phyloP scores from a whole-genome alignment of 2,113 vertebrate genomes.

The Kryptolebias marmoratus region DNA sequence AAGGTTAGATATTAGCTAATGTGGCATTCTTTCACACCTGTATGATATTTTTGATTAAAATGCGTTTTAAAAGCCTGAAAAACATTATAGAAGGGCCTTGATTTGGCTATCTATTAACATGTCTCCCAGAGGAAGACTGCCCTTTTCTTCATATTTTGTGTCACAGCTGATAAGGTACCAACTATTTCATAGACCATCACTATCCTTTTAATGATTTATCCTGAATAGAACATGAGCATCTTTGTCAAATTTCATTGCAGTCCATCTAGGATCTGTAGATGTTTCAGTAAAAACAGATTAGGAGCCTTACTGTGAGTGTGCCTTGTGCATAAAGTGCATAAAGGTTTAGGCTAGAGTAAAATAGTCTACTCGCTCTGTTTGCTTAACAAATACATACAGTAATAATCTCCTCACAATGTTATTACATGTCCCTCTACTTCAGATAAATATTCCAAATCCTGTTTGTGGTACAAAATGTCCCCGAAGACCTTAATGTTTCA shows the following conservation, averaged over 20 bases:
- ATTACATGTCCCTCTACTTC: constrained; percentile 27
- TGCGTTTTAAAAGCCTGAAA: too few relatives aligned
- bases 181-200: too few relatives aligned
- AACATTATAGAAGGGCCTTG: too few relatives aligned
- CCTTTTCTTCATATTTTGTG: too few relatives aligned
- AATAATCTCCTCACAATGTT: constrained; percentile 20
- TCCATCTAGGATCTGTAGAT: background rate
- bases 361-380: constrained; percentile 5
- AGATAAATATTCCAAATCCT: constrained; percentile 36
- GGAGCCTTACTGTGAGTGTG: background rate
- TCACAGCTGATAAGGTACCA: too few relatives aligned
- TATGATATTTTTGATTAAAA: too few relatives aligned
- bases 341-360: constrained; percentile 1
- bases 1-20: too few relatives aligned
- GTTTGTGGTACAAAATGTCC: constrained; percentile 40
- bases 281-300: background rate
- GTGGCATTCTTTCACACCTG: too few relatives aligned
- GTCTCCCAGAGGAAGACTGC: too few relatives aligned
- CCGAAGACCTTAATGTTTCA: constrained; percentile 18
- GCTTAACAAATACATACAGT: constrained; percentile 20
- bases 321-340: background rate
- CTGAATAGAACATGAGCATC: background rate
- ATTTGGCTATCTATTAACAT: too few relatives aligned
- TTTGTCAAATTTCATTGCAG: background rate
- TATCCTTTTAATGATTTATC: background rate